Evolutionary conservation across 2,113 vertebrate genomes (phyloP).

Genomic region (Quiscalus mexicanus): DNA sequence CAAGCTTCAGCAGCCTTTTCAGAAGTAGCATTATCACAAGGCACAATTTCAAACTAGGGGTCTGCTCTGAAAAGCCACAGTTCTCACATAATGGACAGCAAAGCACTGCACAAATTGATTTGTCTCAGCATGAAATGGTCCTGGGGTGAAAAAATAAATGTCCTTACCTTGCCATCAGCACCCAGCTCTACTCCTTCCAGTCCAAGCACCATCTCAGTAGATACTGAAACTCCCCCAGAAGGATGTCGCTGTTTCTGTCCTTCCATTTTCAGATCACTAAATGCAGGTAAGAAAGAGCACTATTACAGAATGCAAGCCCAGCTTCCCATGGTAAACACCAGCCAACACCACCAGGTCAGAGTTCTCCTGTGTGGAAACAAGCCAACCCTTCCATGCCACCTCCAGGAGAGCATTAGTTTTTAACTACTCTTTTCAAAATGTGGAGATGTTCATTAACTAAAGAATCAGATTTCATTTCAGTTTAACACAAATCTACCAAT

Average conservation of each 20-base stretch:
- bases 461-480: neutral
- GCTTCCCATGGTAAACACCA: neutral
- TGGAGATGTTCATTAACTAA: neutral
- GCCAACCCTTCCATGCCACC: neutral
- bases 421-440: neutral
- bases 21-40: neutral
- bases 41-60: neutral
- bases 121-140: neutral
- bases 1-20: neutral
- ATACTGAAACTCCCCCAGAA: slow-evolving; percentile 86
- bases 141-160: neutral
- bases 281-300: neutral
- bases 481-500: neutral
- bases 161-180: slow-evolving; percentile 88
- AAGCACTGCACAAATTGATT: neutral
- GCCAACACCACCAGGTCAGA: neutral
- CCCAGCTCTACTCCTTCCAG: slow-evolving; percentile 93
- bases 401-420: neutral
- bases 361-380: neutral
- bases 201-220: slow-evolving; percentile 91
- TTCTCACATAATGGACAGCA: neutral
- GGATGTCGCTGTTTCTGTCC: slow-evolving; percentile 91
- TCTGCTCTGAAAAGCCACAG: neutral
- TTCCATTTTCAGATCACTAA: slow-evolving; percentile 87
- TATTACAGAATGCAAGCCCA: neutral